Conservation (phyloP, 2,113 vertebrate species). For the Forbesichthys agassizii region DNA sequence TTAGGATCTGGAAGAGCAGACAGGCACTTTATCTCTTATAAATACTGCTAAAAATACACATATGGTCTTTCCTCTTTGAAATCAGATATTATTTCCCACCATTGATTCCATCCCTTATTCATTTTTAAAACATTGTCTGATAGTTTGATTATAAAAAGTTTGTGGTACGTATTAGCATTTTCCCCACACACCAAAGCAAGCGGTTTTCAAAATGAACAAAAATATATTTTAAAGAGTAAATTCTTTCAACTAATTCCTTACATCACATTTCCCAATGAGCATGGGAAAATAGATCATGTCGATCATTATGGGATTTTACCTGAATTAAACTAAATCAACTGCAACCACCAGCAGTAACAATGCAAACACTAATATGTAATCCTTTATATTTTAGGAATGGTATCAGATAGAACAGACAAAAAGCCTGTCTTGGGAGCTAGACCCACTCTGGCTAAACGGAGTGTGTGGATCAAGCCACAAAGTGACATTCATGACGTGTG, state of each 20-base stretch:
- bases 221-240: too few species aligned
- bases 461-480: conserved; percentile 46
- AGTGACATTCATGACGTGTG: conserved; percentile 76
- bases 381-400: conserved; percentile 1
- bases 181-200: conserved; percentile 12
- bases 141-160: conserved; percentile 31
- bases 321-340: neutral
- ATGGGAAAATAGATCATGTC: neutral
- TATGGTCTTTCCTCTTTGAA: conserved; percentile 48
- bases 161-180: conserved; percentile 27
- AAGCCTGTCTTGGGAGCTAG: conserved; percentile 23
- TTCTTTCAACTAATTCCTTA: too few species aligned
- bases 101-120: conserved; percentile 53
- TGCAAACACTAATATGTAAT: neutral
- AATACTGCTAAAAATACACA: conserved; percentile 12
- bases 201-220: neutral
- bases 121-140: conserved; percentile 18
- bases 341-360: neutral
- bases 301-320: neutral
- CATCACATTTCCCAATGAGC: too few species aligned
- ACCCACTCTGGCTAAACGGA: conserved; percentile 34
- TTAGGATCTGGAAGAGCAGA: conserved; percentile 43
- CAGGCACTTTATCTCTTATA: conserved; percentile 34
- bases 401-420: conserved; percentile 35
- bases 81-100: conserved; percentile 41